Conservation (phyloP, 2,113 vertebrate genomes). For the Notarius lentiginosus region DNA sequence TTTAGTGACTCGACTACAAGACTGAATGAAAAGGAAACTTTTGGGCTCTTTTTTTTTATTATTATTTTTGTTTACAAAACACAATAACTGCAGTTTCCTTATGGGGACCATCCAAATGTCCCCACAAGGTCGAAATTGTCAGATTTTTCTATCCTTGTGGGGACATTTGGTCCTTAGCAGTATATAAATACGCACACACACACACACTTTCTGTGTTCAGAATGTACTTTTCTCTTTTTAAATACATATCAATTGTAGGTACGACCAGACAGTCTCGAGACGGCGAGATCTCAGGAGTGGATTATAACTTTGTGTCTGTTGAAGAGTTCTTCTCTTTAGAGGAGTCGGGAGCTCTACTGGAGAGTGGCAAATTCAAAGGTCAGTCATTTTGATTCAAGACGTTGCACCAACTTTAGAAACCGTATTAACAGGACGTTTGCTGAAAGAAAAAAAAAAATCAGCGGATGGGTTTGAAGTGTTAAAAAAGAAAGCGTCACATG, state of each 20-base stretch:
- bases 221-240: not conserved
- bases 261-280: conserved; percentile 71
- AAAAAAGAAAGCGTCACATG: not conserved
- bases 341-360: conserved; percentile 73
- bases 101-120: too few species aligned
- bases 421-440: not conserved
- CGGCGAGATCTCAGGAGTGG: conserved; percentile 71
- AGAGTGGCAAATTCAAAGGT: conserved; percentile 78
- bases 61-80: too few species aligned
- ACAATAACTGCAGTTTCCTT: too few species aligned
- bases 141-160: too few species aligned
- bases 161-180: not conserved
- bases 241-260: conserved; percentile 55
- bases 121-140: too few species aligned
- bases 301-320: conserved; percentile 76
- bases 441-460: not conserved
- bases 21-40: too few species aligned
- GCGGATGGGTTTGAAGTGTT: conserved; percentile 11
- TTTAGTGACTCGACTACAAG: too few species aligned
- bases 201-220: conserved; percentile 19
- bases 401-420: not conserved
- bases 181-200: not conserved
- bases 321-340: conserved; percentile 76
- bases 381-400: not conserved
- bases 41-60: too few species aligned